Conservation (phyloP, 2,113 vertebrate genomes). For the Gnathonemus echidnorhynchus region DNA sequence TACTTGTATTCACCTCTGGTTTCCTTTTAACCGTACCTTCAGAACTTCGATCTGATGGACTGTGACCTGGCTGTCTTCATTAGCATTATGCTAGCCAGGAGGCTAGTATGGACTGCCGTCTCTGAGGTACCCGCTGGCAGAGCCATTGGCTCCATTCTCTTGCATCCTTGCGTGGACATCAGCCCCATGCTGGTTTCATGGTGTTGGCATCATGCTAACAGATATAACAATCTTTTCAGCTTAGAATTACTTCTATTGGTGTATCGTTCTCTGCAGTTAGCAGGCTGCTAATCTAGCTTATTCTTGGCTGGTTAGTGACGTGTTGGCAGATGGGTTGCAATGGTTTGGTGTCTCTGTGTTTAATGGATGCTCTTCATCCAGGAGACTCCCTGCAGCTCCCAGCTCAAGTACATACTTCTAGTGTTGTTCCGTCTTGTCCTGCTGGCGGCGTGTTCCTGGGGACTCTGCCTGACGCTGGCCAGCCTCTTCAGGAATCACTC, state of each 20-base stretch:
- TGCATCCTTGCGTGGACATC: not conserved
- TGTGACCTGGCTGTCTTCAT: conserved; percentile 95
- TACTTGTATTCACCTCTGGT: not conserved
- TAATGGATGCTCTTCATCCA: not conserved
- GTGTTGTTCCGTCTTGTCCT: conserved; percentile 77
- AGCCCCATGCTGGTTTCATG: too few relatives aligned
- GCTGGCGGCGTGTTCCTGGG: conserved; percentile 90
- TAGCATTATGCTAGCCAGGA: conserved; percentile 92
- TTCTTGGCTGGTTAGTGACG: not conserved
- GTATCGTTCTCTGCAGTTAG: not conserved
- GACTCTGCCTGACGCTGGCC: conserved; percentile 93
- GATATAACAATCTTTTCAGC: not conserved
- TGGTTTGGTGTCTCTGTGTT: not conserved
- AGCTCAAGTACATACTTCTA: conserved; percentile 72
- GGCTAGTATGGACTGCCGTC: conserved; percentile 93
- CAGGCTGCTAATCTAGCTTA: not conserved
- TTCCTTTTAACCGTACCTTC: conserved; percentile 40
- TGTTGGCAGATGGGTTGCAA: not conserved
- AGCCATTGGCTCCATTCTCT: not conserved
- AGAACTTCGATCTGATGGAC: conserved; percentile 99
- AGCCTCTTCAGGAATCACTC: conserved; percentile 92
- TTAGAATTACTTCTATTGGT: not conserved
- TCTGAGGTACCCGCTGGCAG: conserved; percentile 70
- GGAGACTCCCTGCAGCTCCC: conserved; percentile 80
- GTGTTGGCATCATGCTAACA: not conserved